Percentiles rank a stretch among this genome's conserved stretches.
Evolutionary conservation across 92 coral and sea anemone genomes (phyloP).

Genomic region (Virgularia gustaviana): DNA sequence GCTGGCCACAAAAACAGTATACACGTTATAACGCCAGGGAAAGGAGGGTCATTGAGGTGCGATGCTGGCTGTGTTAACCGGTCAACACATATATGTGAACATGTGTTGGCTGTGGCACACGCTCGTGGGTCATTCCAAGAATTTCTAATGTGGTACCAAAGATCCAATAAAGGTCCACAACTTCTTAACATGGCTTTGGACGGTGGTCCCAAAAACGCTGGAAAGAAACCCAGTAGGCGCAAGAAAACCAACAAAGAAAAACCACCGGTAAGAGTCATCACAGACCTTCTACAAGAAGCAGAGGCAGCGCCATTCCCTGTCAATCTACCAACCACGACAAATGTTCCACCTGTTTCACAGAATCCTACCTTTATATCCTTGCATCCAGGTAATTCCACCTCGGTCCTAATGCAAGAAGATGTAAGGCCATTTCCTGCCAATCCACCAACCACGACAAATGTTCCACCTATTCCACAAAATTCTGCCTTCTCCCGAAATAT

Average conservation of each 20-base stretch:
- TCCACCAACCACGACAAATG: too few species aligned
- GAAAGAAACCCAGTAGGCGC: conserved; percentile 35
- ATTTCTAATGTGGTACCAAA: conserved; percentile 38
- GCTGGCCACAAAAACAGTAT: conserved; percentile 46
- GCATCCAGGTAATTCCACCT: too few species aligned
- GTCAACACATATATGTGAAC: conserved; percentile 45
- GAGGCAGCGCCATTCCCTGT: background rate
- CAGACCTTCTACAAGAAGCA: conserved; percentile 20
- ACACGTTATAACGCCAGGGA: conserved; percentile 44
- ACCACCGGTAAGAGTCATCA: conserved; percentile 15
- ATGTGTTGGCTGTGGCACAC: conserved; percentile 51
- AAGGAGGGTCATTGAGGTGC: conserved; percentile 45
- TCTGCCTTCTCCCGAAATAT: too few species aligned
- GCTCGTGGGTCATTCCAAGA: background rate
- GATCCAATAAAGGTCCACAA: conserved; percentile 36
- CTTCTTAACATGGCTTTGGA: conserved; percentile 20
- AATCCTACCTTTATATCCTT: too few species aligned
- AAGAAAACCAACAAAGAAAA: conserved; percentile 22
- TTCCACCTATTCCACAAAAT: too few species aligned
- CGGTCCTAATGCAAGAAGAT: too few species aligned
- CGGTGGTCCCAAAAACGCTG: conserved; percentile 49
- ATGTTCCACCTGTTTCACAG: too few species aligned
- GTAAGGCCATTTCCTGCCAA: too few species aligned
- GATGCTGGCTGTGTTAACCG: conserved; percentile 43
- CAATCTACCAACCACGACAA: too few species aligned